These are phyloP conservation scores for Bursaphelenchus okinawaensis DNA, from an alignment of 2,888 invertebrate genomes.

Conservation along the genomic window DNA sequence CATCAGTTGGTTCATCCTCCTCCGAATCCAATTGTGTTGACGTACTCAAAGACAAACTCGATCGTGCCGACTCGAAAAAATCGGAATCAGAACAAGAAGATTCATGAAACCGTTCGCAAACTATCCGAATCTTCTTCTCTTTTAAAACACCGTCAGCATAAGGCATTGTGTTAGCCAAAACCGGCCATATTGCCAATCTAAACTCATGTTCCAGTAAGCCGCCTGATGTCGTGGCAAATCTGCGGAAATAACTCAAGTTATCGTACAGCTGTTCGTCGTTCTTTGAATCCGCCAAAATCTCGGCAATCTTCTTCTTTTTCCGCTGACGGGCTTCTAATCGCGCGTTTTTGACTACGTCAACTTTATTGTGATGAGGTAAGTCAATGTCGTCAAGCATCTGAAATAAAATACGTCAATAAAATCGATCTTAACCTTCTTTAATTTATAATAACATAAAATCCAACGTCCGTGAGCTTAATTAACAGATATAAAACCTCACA, in stretches of 20 bases:
- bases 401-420: too few relatives aligned
- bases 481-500: too few relatives aligned
- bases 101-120: not conserved
- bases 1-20: not conserved
- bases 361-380: not conserved
- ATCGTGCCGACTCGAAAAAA: slow-evolving; percentile 8
- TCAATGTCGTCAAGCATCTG: not conserved
- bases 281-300: not conserved
- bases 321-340: not conserved
- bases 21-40: not conserved
- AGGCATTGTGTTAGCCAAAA: slow-evolving; percentile 34
- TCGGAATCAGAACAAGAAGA: slow-evolving; percentile 3
- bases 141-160: slow-evolving; percentile 23
- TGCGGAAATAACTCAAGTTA: slow-evolving; percentile 22
- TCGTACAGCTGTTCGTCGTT: not conserved
- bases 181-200: slow-evolving; percentile 37
- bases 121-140: slow-evolving; percentile 9
- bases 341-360: not conserved
- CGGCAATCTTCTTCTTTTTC: slow-evolving; percentile 7
- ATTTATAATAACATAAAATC: too few relatives aligned
- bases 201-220: slow-evolving; percentile 45
- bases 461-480: too few relatives aligned
- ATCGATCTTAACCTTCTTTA: too few relatives aligned
- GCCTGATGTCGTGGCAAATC: slow-evolving; percentile 37
- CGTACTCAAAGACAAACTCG: not conserved